Conservation (phyloP, 1,140 invertebrate genomes). For the Monomorium pharaonis region DNA sequence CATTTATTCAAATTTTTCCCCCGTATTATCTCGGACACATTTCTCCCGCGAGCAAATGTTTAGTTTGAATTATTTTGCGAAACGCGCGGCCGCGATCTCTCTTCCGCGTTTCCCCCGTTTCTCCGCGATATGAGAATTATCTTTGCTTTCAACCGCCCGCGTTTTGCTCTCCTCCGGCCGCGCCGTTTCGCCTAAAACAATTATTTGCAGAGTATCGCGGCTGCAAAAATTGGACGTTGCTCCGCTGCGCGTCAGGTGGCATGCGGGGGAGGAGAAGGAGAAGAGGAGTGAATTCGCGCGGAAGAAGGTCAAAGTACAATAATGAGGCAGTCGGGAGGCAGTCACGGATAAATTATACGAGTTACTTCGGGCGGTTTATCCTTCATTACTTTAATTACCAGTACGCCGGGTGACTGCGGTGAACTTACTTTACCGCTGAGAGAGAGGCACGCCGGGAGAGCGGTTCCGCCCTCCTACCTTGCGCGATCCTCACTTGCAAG, state of each 20-base stretch:
- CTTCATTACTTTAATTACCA: conserved; percentile 72
- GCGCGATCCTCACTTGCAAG: conserved; percentile 3
- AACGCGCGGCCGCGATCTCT: conserved; percentile 6
- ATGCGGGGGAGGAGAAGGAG: no score
- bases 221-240: conserved; percentile 24
- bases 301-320: conserved; percentile 47
- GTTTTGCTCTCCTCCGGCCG: neutral
- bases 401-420: conserved; percentile 31
- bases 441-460: conserved; percentile 15
- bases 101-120: neutral
- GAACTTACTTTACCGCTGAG: conserved; percentile 37
- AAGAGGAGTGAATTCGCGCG: neutral
- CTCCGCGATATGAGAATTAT: conserved; percentile 1
- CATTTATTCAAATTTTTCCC: neutral
- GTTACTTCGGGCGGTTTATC: conserved; percentile 67
- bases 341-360: conserved; percentile 62
- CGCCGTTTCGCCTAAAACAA: neutral
- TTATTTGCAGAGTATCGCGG: conserved; percentile 29
- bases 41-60: conserved; percentile 18
- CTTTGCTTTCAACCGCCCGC: neutral
- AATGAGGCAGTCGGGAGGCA: conserved; percentile 62
- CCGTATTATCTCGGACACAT: neutral
- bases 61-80: conserved; percentile 42
- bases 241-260: no score
- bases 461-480: conserved; percentile 14